These are phyloP conservation scores for Propithecus coquereli DNA, from an alignment of 2,113 vertebrate genomes.

Conservation along the genomic window DNA sequence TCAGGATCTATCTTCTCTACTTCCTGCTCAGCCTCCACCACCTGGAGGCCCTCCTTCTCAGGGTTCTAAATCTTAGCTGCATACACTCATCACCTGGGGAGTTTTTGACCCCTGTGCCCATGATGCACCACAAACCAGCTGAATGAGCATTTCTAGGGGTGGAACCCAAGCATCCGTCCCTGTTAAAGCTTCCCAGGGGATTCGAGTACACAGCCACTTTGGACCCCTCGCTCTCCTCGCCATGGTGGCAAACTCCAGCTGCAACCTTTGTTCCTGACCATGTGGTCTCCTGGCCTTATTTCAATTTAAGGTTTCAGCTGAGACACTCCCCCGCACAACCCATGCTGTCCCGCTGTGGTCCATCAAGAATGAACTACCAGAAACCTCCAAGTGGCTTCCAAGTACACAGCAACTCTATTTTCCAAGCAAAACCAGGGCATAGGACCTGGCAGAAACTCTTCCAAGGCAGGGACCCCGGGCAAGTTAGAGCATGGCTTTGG, in stretches of 20 bases:
- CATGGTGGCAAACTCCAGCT: not conserved
- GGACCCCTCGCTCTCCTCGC: not conserved
- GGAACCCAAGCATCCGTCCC: not conserved
- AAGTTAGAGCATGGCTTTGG: not conserved
- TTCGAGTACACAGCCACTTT: too few relatives aligned
- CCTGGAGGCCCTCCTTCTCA: rapidly evolving
- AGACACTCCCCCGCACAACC: not conserved
- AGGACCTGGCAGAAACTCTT: not conserved
- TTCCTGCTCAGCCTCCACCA: not conserved
- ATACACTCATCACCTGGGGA: not conserved
- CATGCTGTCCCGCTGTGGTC: not conserved
- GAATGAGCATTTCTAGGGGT: not conserved
- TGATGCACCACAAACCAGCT: not conserved
- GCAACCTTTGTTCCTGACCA: not conserved
- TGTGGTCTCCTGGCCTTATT: not conserved
- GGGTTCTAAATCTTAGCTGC: not conserved
- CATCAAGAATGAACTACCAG: not conserved
- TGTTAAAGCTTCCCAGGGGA: not conserved
- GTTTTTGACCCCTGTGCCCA: not conserved
- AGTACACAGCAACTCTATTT: not conserved
- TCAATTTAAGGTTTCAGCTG: not conserved
- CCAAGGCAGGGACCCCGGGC: not conserved
- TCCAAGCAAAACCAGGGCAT: not conserved
- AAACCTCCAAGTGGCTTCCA: not conserved
- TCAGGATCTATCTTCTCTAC: not conserved